These are phyloP conservation scores for Perdix hodgsoniae DNA, from an alignment of 2,797 vertebrate species.

Conservation along the genomic window DNA sequence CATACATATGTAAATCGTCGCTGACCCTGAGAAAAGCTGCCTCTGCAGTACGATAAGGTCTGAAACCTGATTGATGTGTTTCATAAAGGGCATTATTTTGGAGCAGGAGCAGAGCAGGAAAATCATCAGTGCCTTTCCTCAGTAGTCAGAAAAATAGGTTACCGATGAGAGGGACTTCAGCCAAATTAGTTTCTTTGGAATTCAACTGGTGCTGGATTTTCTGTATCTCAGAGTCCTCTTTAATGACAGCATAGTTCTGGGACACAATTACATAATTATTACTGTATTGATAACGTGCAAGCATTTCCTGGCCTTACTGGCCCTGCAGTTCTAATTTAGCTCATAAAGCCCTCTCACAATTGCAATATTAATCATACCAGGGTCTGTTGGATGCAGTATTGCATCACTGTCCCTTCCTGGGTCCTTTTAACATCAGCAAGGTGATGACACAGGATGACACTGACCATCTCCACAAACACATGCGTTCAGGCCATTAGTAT, in stretches of 20 bases:
- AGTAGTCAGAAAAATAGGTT: constrained; percentile 20
- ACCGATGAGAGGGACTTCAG: background rate
- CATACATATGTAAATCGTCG: constrained; percentile 63
- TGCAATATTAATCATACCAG: background rate
- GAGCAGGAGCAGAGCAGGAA: constrained; percentile 51
- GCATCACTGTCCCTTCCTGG: background rate
- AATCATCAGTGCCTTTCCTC: constrained; percentile 19
- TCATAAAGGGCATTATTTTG: constrained; percentile 66
- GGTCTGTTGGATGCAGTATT: background rate
- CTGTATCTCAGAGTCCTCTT: background rate
- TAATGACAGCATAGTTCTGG: background rate
- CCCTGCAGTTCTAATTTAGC: background rate
- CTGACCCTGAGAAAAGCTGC: constrained; percentile 72
- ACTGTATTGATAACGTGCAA: background rate
- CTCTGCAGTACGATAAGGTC: constrained; percentile 60
- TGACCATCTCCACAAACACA: fast-evolving
- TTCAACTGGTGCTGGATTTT: fast-evolving
- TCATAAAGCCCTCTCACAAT: constrained; percentile 22
- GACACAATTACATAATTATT: constrained; percentile 26
- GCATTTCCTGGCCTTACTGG: background rate
- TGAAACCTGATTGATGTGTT: constrained; percentile 69
- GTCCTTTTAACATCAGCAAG: background rate
- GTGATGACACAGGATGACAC: background rate
- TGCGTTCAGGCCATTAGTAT: background rate
- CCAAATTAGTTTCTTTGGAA: constrained; percentile 33